Percentiles rank a stretch among this genome's conserved stretches.
These are phyloP conservation scores for Channa striata DNA, from an alignment of 2,797 vertebrate genomes.

Conservation along the genomic window DNA sequence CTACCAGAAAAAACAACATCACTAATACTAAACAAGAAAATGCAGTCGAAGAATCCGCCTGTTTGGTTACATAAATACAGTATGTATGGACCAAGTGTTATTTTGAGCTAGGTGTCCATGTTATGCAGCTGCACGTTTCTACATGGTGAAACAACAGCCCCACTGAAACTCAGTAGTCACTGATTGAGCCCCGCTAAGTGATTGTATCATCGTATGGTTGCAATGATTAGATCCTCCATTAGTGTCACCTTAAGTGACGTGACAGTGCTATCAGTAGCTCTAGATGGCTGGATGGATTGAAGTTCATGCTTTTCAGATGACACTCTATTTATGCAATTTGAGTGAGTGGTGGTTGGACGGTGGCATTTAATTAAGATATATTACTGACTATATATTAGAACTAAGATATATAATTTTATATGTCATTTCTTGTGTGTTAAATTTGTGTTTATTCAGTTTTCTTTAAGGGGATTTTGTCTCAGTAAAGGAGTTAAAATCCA, in stretches of 20 bases:
- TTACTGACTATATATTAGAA: too few species aligned
- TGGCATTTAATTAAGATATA: too few species aligned
- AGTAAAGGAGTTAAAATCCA: conserved; percentile 43
- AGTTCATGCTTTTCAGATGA: neutral
- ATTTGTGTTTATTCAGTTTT: conserved; percentile 19
- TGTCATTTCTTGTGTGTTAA: neutral
- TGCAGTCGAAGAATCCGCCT: neutral
- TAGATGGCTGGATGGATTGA: neutral
- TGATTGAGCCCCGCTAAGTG: neutral
- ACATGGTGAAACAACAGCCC: neutral
- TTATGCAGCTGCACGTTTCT: neutral
- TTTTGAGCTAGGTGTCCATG: neutral
- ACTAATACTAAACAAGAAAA: neutral
- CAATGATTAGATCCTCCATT: neutral
- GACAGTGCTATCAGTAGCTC: neutral
- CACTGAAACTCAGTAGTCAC: neutral
- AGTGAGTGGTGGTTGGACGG: too few species aligned
- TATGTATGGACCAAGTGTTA: too few species aligned
- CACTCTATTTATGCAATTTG: neutral
- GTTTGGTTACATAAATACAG: too few species aligned
- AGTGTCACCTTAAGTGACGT: neutral
- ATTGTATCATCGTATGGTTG: conserved; percentile 6
- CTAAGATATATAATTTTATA: neutral
- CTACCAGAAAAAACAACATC: neutral
- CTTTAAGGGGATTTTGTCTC: conserved; percentile 42